Evolutionary conservation across 1,140 invertebrate genomes (phyloP).

Genomic region (Drosophila punjabiensis): DNA sequence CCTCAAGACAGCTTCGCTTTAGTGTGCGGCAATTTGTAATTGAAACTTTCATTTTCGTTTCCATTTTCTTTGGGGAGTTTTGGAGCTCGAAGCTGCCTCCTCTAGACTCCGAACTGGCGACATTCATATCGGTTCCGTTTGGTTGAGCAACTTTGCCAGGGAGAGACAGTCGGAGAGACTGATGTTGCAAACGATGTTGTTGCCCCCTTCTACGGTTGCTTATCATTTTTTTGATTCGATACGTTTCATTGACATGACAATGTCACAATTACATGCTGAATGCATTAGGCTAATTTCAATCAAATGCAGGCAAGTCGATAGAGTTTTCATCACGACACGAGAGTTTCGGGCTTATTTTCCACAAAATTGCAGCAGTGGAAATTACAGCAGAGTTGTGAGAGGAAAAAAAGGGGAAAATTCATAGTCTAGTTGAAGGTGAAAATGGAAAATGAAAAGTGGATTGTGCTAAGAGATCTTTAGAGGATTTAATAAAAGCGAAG

Average conservation of each 20-base stretch:
- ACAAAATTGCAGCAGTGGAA: slow-evolving; percentile 17
- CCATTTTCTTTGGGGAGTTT: slow-evolving; percentile 18
- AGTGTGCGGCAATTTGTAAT: slow-evolving; percentile 63
- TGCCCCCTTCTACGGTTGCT: slow-evolving; percentile 4
- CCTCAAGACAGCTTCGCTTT: slow-evolving; percentile 18
- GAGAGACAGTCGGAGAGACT: not conserved
- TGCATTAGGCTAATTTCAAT: slow-evolving; percentile 60
- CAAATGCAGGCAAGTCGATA: slow-evolving; percentile 2
- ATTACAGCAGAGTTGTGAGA: not conserved
- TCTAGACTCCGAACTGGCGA: slow-evolving; percentile 6
- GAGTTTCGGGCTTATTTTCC: not conserved
- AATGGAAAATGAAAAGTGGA: not conserved
- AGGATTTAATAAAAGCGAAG: not conserved
- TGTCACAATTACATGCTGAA: slow-evolving; percentile 46
- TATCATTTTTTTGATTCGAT: slow-evolving; percentile 37
- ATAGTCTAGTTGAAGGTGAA: not conserved
- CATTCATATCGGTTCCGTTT: slow-evolving; percentile 16
- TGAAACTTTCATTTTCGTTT: slow-evolving; percentile 81
- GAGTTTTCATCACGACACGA: slow-evolving; percentile 36
- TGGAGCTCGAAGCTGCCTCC: not conserved
- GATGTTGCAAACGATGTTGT: slow-evolving; percentile 35
- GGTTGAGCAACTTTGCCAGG: slow-evolving; percentile 14
- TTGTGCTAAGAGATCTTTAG: not conserved
- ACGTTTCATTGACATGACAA: slow-evolving; percentile 54
- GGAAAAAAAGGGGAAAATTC: not conserved